phyloP scores from a whole-genome alignment of 2,797 vertebrate species.

The Acestrorhynchus altus region DNA sequence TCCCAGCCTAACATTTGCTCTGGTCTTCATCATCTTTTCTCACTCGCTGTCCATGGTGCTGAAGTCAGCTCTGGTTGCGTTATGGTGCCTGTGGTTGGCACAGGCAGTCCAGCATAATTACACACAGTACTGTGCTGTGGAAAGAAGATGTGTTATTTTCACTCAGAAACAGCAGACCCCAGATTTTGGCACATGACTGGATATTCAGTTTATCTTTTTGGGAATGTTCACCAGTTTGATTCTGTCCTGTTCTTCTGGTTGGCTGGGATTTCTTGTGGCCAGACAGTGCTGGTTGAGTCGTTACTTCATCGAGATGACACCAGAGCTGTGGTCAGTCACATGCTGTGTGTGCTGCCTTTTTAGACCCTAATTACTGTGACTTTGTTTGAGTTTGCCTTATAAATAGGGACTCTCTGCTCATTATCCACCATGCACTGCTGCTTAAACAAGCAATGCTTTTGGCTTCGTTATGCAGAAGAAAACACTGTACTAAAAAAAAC shows the following conservation, averaged over 20 bases:
- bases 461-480: slow-evolving; percentile 23
- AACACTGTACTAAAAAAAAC: neutral
- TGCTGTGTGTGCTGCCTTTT: neutral
- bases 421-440: slow-evolving; percentile 29
- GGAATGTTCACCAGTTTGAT: neutral
- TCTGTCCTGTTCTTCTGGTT: neutral
- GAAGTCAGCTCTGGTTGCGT: no score
- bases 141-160: no score
- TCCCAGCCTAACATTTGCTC: no score
- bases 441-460: slow-evolving; percentile 50
- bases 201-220: no score
- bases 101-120: no score
- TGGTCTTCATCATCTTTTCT: no score
- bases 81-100: no score
- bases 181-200: no score
- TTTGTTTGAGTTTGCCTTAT: neutral
- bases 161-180: no score
- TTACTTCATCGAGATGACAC: neutral
- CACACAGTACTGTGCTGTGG: no score
- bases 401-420: slow-evolving; percentile 6
- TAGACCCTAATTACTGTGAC: neutral
- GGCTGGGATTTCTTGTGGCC: neutral
- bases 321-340: neutral
- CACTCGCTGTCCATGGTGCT: no score
- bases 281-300: neutral